A percentile compares a stretch with the other conserved stretches of the same genome.
Evolutionary conservation across 2,113 vertebrate species (phyloP).

Genomic region (Oxygymnocypris stewartii): DNA sequence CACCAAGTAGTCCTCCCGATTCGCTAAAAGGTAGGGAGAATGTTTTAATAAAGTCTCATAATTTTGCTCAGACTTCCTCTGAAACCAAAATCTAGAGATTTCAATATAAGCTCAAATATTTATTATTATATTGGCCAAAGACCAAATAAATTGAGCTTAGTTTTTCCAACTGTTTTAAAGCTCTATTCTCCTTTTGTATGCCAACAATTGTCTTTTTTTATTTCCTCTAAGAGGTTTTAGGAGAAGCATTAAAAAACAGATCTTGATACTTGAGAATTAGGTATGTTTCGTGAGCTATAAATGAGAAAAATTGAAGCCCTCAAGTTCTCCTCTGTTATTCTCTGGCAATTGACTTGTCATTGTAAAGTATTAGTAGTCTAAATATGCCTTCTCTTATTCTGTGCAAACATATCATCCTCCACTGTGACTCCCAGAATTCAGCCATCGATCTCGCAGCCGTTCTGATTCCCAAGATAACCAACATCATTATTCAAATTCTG

Average conservation of each 20-base stretch:
- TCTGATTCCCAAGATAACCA: constrained; percentile 64
- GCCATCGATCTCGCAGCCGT: constrained; percentile 63
- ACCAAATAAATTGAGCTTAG: neutral
- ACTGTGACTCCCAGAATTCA: constrained; percentile 40
- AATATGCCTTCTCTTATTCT: constrained; percentile 51
- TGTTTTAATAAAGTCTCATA: neutral
- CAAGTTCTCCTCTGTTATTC: neutral
- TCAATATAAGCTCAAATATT: too few species aligned
- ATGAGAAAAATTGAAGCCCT: neutral
- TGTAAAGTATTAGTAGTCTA: constrained; percentile 46
- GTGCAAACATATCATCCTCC: constrained; percentile 54
- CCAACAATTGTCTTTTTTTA: neutral
- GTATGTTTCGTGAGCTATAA: neutral
- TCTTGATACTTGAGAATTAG: neutral
- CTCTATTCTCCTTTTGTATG: neutral
- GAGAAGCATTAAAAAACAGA: neutral
- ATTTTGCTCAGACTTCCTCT: too few species aligned
- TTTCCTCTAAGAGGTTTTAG: neutral
- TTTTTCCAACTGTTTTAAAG: neutral
- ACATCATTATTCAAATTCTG: constrained; percentile 65
- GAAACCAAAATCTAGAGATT: too few species aligned
- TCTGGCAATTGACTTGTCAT: neutral
- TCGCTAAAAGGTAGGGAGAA: neutral
- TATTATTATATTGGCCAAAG: neutral
- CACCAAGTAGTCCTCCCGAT: neutral